Evolutionary conservation across 2,797 vertebrate species (phyloP).

Genomic region (Margarornis squamiger): DNA sequence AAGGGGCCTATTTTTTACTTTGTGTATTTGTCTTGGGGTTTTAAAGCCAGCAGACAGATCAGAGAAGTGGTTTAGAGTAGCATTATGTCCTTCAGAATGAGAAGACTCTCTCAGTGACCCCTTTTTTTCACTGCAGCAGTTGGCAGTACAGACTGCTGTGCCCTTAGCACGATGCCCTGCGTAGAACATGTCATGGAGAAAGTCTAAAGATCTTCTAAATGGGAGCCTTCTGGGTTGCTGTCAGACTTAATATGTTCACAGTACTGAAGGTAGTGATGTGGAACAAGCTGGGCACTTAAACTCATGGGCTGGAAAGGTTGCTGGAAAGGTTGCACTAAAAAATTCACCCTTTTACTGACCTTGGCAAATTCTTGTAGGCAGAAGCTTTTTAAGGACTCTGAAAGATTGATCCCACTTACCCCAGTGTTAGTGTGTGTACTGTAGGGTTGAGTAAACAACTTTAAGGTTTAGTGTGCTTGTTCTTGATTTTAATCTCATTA

Average conservation of each 20-base stretch:
- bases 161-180: neutral
- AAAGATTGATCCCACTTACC: neutral
- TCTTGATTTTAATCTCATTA: neutral
- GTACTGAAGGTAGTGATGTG: neutral
- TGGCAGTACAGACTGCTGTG: neutral
- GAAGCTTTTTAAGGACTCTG: neutral
- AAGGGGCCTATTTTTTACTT: neutral
- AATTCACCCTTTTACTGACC: neutral
- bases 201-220: neutral
- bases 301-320: neutral
- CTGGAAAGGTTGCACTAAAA: neutral
- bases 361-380: neutral
- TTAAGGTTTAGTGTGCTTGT: neutral
- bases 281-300: neutral
- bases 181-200: neutral
- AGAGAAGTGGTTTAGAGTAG: neutral
- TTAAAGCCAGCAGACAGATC: neutral
- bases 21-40: neutral
- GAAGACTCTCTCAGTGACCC: neutral
- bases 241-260: conserved; percentile 12
- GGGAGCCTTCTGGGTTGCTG: neutral
- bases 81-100: neutral
- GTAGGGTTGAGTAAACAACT: neutral
- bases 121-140: neutral
- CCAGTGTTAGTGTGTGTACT: neutral